Evolutionary conservation across 2,113 vertebrate genomes (phyloP).

Genomic region (Ctenomys sociabilis): DNA sequence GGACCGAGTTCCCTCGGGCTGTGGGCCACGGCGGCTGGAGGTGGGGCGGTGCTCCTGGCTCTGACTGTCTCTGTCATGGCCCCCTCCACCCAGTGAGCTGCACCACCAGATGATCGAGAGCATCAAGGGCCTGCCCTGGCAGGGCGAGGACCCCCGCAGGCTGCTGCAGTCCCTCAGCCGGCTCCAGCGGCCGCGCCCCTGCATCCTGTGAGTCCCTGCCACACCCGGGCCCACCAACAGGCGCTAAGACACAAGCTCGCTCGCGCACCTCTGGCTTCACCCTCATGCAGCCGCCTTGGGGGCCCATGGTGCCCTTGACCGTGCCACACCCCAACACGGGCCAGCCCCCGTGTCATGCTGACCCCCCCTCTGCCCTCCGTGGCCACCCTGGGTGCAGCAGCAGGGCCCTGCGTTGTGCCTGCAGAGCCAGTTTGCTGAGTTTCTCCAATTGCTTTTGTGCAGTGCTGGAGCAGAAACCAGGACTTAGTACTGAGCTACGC

Average conservation of each 20-base stretch:
- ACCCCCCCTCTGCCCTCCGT: no score
- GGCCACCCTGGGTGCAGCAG: not conserved
- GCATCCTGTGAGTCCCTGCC: constrained; percentile 93
- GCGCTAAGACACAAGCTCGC: not conserved
- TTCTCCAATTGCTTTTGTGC: not conserved
- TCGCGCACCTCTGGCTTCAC: no score
- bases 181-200: constrained; percentile 91
- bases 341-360: not conserved
- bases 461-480: not conserved
- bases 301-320: not conserved
- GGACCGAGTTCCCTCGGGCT: not conserved
- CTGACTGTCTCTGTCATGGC: constrained; percentile 76
- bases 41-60: constrained; percentile 51
- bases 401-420: fast-evolving
- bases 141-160: constrained; percentile 95
- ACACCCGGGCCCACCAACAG: not conserved
- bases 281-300: not conserved
- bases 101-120: constrained; percentile 98
- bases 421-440: not conserved
- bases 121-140: constrained; percentile 97
- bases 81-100: constrained; percentile 90
- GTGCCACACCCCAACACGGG: not conserved
- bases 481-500: not conserved
- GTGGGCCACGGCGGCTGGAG: not conserved
- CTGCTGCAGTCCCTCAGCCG: constrained; percentile 95